Evolutionary conservation across 2,797 vertebrate species (phyloP), one percentile per base, ranked within the genome.

Genomic region (Danio tinwini): DNA sequence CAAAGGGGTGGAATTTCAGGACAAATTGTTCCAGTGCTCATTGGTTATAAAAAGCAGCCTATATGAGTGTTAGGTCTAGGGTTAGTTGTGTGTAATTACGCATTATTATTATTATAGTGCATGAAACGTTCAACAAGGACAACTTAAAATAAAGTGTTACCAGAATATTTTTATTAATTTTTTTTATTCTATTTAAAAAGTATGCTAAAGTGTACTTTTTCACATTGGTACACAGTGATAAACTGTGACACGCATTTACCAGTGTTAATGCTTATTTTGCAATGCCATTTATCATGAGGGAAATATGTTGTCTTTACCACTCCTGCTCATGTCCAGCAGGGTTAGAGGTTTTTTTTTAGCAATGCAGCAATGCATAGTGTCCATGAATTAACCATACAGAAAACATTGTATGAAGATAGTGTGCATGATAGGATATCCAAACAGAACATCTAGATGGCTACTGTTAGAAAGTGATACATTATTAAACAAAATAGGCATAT

Each of bases 21-120:
- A 76, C 76, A 72, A 82, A 80, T 13, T 71, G 56, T 74, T 55
- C 77, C 55, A 44, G 21, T 55, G 72, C 53, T 58, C 65, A 8
- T 49, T 29, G 29, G 65, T 58, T 53, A 81, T 78, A 82, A 79
- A 79, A 65, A 52, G 17, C 58, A 29, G 29, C 3, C 29, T 1
- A 29, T n/a, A n/a, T n/a, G n/a, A n/a, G n/a, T n/a, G n/a, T n/a
- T n/a, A 29, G 29, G 29, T 29, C 29, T 29, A 29, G 29, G 29
- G 29, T 29, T 29, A 29, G 29, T 29, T 29, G 29, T 29, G 3
- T 29, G 29, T 29, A 3, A 29, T 29, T 29, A 1, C 29, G 29
- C 29, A 29, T 29, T 29, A 29, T 29, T 1, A 29, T 29, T 29
- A 29, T 29, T 1, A 29, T 29, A 29, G 1, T 29, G 29, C 29